A percentile compares a stretch with the other conserved stretches of the same genome.
Conservation (phyloP, 2,888 invertebrate species). For the Noctua fimbriata region DNA sequence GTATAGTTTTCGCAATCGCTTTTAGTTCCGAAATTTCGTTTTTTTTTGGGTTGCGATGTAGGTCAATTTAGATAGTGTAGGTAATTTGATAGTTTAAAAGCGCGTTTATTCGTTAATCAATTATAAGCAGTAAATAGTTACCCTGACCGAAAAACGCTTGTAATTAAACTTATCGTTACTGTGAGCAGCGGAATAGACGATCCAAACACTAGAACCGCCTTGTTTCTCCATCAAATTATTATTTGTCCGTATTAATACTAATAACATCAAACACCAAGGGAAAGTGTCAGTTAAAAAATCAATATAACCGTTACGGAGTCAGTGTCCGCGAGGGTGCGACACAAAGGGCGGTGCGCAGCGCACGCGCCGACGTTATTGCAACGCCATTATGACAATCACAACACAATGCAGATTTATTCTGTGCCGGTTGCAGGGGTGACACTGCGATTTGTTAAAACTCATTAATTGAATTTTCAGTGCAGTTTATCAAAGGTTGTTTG, state of each 20-base stretch:
- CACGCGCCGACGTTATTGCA: slow-evolving; percentile 81
- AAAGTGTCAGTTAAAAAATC: slow-evolving; percentile 89
- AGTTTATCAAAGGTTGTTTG: slow-evolving; percentile 47
- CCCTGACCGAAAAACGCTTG: slow-evolving; percentile 9
- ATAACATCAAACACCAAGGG: slow-evolving; percentile 61
- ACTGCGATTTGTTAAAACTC: slow-evolving; percentile 68
- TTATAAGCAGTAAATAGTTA: not conserved
- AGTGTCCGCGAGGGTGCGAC: slow-evolving; percentile 86
- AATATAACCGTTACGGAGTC: slow-evolving; percentile 87
- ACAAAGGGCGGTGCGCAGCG: slow-evolving; percentile 81
- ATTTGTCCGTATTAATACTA: slow-evolving; percentile 45
- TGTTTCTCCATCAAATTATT: slow-evolving; percentile 25
- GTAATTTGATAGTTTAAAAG: slow-evolving; percentile 38
- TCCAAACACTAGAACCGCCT: not conserved
- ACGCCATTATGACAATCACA: slow-evolving; percentile 80
- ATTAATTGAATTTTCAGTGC: slow-evolving; percentile 60
- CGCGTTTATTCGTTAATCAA: slow-evolving; percentile 4
- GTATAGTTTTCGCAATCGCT: slow-evolving; percentile 73
- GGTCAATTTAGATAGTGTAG: slow-evolving; percentile 54
- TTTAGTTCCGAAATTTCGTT: slow-evolving; percentile 47
- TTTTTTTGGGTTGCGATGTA: slow-evolving; percentile 44
- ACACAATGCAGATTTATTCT: slow-evolving; percentile 78
- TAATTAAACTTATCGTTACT: slow-evolving; percentile 12
- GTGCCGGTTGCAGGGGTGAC: slow-evolving; percentile 76
- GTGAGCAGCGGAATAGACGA: not conserved